These are phyloP conservation scores for Antrozous pallidus DNA, from an alignment of 2,797 vertebrate species.

Conservation along the genomic window DNA sequence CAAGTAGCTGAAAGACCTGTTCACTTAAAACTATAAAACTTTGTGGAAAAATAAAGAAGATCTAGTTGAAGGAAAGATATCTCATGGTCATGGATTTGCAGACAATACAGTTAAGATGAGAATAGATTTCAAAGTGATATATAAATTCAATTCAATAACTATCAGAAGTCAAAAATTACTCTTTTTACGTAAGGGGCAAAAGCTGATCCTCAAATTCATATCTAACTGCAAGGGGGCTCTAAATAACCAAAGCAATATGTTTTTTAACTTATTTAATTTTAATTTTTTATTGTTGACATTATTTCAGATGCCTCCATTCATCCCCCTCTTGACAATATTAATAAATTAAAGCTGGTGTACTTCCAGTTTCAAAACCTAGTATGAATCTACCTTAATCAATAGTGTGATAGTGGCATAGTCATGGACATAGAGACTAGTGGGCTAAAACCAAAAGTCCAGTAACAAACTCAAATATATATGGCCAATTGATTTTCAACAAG, in stretches of 20 bases:
- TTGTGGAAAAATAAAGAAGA: neutral
- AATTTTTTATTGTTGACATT: neutral
- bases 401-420: neutral
- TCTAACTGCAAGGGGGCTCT: neutral
- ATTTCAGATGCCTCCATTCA: neutral
- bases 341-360: neutral
- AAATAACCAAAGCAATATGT: neutral
- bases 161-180: neutral
- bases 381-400: neutral
- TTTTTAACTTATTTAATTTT: neutral
- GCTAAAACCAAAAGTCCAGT: neutral
- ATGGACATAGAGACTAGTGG: too few species aligned
- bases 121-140: neutral
- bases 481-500: neutral
- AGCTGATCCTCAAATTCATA: neutral
- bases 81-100: neutral
- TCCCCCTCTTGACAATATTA: neutral
- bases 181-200: neutral
- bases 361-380: neutral
- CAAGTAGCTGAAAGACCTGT: neutral
- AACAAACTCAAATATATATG: neutral
- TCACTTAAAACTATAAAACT: neutral
- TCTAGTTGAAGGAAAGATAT: neutral
- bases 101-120: neutral
- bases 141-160: neutral